phyloP scores from a whole-genome alignment of 1,140 invertebrate genomes.

The Oryctes rhinoceros region DNA sequence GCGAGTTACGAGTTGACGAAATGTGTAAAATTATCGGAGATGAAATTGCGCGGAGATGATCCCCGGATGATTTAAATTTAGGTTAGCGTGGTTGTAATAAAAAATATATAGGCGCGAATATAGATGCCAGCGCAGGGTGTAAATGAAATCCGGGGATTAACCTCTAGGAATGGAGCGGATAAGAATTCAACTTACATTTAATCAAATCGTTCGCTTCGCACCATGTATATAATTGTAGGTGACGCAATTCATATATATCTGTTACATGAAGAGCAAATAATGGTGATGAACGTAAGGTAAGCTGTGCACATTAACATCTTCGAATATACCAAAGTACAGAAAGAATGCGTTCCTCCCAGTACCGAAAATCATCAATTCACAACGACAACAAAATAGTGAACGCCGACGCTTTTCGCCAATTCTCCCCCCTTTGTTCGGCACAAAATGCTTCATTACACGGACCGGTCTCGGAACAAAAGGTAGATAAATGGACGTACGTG shows the following conservation, averaged over 20 bases:
- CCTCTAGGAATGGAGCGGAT: too few relatives aligned
- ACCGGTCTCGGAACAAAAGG: slow-evolving; percentile 25
- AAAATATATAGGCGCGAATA: too few relatives aligned
- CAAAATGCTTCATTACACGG: slow-evolving; percentile 29
- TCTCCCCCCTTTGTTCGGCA: slow-evolving; percentile 4
- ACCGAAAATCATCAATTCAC: not conserved
- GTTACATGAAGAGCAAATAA: too few relatives aligned
- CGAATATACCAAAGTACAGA: not conserved
- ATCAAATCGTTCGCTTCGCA: too few relatives aligned
- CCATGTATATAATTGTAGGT: too few relatives aligned
- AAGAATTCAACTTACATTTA: too few relatives aligned
- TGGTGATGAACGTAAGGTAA: too few relatives aligned
- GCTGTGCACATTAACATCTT: not conserved
- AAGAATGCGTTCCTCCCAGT: not conserved
- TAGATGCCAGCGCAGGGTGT: too few relatives aligned
- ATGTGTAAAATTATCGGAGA: slow-evolving; percentile 5
- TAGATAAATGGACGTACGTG: slow-evolving; percentile 23
- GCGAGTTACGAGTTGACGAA: not conserved
- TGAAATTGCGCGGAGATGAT: not conserved
- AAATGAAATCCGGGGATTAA: too few relatives aligned
- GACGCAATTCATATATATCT: too few relatives aligned
- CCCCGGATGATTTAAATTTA: not conserved
- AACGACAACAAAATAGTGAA: not conserved
- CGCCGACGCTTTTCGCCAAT: slow-evolving; percentile 8
- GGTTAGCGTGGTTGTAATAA: too few relatives aligned